Percentiles rank a stretch among this genome's conserved stretches.
phyloP scores from a whole-genome alignment of 1,140 invertebrate species.

The fruit fly (Drosophila melanogaster) region DNA sequence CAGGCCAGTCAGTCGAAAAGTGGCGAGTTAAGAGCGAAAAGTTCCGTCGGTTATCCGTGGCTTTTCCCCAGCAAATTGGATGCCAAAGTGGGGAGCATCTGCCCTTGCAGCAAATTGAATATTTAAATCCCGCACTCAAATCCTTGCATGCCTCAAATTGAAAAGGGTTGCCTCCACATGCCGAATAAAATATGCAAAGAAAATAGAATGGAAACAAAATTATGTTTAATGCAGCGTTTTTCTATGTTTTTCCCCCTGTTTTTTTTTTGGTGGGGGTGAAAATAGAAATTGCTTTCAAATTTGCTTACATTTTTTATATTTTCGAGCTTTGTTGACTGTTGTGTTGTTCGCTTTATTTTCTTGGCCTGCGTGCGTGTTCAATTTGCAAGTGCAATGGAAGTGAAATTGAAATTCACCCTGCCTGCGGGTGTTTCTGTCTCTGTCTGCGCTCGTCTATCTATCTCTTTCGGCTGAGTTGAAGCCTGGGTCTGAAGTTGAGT shows the following conservation, averaged over 20 bases:
- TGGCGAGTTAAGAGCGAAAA: conserved; percentile 40
- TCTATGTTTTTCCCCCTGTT: neutral
- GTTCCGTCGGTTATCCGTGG: conserved; percentile 29
- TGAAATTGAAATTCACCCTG: conserved; percentile 63
- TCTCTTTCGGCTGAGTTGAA: neutral
- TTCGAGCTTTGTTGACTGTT: conserved; percentile 5
- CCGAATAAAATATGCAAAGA: conserved; percentile 62
- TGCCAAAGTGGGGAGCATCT: conserved; percentile 53
- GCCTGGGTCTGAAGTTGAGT: conserved; percentile 12
- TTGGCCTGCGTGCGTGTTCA: conserved; percentile 49
- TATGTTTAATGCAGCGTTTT: conserved; percentile 56
- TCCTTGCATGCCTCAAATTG: conserved; percentile 56
- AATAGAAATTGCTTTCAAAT: conserved; percentile 66
- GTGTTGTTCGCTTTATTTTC: conserved; percentile 26
- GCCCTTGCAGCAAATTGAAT: conserved; percentile 66
- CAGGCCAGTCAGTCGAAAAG: conserved; percentile 14
- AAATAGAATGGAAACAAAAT: conserved; percentile 57
- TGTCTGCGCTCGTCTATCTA: neutral
- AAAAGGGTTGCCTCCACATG: conserved; percentile 55
- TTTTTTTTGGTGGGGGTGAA: conserved; percentile 13
- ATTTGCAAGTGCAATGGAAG: conserved; percentile 58
- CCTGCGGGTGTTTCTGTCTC: conserved; percentile 18
- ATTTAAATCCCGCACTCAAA: conserved; percentile 69
- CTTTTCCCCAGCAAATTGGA: conserved; percentile 43
- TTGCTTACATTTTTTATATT: conserved; percentile 31